Evolutionary conservation across 2,888 invertebrate species (phyloP), one percentile per base, ranked within the genome.

Genomic region (Lasioglossum malachurum): DNA sequence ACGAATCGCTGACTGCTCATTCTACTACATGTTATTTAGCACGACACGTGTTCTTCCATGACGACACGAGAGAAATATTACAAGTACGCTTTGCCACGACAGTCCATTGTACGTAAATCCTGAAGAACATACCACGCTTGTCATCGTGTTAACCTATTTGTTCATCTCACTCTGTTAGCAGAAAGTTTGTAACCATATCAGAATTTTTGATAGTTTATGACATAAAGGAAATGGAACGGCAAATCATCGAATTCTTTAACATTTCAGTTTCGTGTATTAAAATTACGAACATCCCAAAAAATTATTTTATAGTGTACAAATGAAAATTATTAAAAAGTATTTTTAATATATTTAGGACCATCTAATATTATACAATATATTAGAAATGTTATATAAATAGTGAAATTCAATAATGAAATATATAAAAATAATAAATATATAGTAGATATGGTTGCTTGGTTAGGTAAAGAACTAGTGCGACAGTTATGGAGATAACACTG

Each of bases 21-120:
- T 64, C 19, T 38, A 5, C 31, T 64, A 31, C 64, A 57, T 38
- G 53, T 75, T 53, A 46, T 49, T 79, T 60, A 46, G 35, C 41
- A 31, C 49, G 41, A 64, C 64, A 64, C 64, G 67, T 67, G 69
- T 35, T 69, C 38, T 41, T 38, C 23, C 69, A 38, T 38, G 74
- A 78, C 75, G 38, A n/a, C 35, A 69, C 35, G 38, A 38, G 38
- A 69, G 69, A 38, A 69, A 69, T 38, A 69, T 69, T 69, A 69
- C 35, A 69, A 69, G 16, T 23, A 38, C 19, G 38, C 38, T 41
- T 78, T 31, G 49, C 27, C 69, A 60, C 57, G 73, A 49, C 57
- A 53, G n/a, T 35, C 71, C 57, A 78, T 84, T 84, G 77, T 80
- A 80, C 75, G 75, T 38, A 84, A 80, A 84, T 80, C 69, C 80